These are phyloP conservation scores for Arnoldichthys spilopterus DNA, from an alignment of 2,797 vertebrate species.

Conservation along the genomic window DNA sequence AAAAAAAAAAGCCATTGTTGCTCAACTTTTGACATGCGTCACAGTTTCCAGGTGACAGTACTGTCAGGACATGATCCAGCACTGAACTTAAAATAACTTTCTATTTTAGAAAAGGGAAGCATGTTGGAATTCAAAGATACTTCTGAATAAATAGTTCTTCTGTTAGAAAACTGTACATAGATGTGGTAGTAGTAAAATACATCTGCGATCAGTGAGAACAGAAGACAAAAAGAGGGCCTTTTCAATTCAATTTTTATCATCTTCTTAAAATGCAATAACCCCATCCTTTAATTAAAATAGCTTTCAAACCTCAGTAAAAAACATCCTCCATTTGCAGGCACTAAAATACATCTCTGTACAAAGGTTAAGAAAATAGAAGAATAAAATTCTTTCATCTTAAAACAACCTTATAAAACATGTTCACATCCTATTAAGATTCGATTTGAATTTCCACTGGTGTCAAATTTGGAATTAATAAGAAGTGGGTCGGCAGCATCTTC, in stretches of 20 bases:
- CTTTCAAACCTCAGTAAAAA: slow-evolving; percentile 66
- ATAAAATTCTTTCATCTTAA: slow-evolving; percentile 37
- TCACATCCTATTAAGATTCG: slow-evolving; percentile 27
- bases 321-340: slow-evolving; percentile 70
- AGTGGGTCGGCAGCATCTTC: not conserved
- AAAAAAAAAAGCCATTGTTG: not conserved
- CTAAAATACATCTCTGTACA: slow-evolving; percentile 75
- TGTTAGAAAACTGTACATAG: slow-evolving; percentile 88
- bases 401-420: slow-evolving; percentile 53
- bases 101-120: slow-evolving; percentile 13
- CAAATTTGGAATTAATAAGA: slow-evolving; percentile 11
- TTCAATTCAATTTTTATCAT: slow-evolving; percentile 62
- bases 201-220: slow-evolving; percentile 66
- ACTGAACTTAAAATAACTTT: not conserved
- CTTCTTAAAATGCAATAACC: slow-evolving; percentile 64
- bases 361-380: slow-evolving; percentile 61
- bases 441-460: slow-evolving; percentile 23
- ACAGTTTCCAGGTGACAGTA: slow-evolving; percentile 9
- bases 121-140: slow-evolving; percentile 48
- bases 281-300: slow-evolving; percentile 73
- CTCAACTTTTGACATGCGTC: not conserved
- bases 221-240: slow-evolving; percentile 61
- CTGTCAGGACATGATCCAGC: not conserved
- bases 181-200: slow-evolving; percentile 80
- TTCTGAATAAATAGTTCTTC: slow-evolving; percentile 88